Percentiles rank a stretch among this genome's conserved stretches.
Evolutionary conservation across 2,113 vertebrate species (phyloP).

Genomic region (Bettongia penicillata): DNA sequence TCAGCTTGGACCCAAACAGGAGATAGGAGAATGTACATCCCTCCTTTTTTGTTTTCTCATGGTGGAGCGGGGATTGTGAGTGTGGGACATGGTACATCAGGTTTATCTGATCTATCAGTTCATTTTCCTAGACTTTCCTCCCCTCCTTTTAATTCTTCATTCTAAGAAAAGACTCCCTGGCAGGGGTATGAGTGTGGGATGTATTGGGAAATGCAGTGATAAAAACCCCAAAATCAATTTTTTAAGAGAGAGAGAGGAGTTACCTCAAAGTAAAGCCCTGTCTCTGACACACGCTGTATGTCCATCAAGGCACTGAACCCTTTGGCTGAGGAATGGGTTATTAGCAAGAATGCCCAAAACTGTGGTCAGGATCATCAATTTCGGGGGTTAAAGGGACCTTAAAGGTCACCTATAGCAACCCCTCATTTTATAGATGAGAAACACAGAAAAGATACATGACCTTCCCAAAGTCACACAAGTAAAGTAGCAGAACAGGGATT

Average conservation of each 20-base stretch:
- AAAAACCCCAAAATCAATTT: neutral
- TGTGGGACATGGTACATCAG: neutral
- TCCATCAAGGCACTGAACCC: neutral
- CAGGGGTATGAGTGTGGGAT: neutral
- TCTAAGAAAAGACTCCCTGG: neutral
- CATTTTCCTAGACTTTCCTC: neutral
- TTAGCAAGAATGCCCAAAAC: neutral
- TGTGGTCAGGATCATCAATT: neutral
- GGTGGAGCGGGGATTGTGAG: neutral
- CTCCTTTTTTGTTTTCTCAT: neutral
- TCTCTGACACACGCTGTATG: neutral
- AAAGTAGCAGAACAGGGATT: neutral
- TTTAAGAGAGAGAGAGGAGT: neutral
- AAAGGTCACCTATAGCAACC: neutral
- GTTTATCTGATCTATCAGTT: neutral
- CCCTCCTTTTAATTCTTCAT: neutral
- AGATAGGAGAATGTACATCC: neutral
- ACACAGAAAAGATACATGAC: neutral
- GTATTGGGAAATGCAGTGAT: neutral
- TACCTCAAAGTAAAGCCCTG: neutral
- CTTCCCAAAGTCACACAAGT: neutral
- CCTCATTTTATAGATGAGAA: neutral
- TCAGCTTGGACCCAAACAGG: neutral
- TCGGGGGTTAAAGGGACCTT: neutral
- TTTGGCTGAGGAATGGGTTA: neutral